These are phyloP conservation scores for Heliconius cydno DNA, from an alignment of 2,888 invertebrate species.

Conservation along the genomic window DNA sequence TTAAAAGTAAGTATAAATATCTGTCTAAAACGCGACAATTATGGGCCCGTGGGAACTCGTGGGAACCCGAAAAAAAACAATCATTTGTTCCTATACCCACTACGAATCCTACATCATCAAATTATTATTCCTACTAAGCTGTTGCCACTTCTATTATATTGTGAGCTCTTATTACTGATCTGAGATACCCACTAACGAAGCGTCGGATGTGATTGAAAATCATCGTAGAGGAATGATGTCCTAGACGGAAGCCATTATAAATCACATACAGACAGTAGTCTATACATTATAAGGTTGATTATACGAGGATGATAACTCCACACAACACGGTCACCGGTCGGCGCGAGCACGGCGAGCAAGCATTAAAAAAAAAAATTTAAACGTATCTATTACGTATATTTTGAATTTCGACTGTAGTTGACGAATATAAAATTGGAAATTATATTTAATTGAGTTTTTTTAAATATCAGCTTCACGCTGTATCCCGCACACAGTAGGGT, in stretches of 20 bases:
- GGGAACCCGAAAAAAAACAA: too few species aligned
- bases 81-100: background rate
- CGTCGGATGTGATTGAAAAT: conserved; percentile 83
- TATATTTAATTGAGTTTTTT: background rate
- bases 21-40: too few species aligned
- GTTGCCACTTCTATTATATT: conserved; percentile 5
- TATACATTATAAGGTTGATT: conserved; percentile 81
- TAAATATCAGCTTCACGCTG: background rate
- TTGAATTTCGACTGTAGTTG: conserved; percentile 56
- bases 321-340: conserved; percentile 52
- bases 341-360: conserved; percentile 54
- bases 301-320: conserved; percentile 71
- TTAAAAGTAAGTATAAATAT: too few species aligned
- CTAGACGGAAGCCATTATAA: conserved; percentile 82
- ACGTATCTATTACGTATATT: conserved; percentile 64
- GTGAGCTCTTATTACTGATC: conserved; percentile 53
- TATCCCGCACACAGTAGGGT: too few species aligned
- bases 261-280: conserved; percentile 78
- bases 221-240: conserved; percentile 80
- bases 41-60: too few species aligned
- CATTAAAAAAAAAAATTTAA: conserved; percentile 67
- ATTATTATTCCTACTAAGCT: background rate
- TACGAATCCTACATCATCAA: background rate
- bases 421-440: background rate
- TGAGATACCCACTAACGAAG: conserved; percentile 80